These are phyloP conservation scores for Chunga burmeisteri DNA, from an alignment of 2,113 vertebrate species.

Conservation along the genomic window DNA sequence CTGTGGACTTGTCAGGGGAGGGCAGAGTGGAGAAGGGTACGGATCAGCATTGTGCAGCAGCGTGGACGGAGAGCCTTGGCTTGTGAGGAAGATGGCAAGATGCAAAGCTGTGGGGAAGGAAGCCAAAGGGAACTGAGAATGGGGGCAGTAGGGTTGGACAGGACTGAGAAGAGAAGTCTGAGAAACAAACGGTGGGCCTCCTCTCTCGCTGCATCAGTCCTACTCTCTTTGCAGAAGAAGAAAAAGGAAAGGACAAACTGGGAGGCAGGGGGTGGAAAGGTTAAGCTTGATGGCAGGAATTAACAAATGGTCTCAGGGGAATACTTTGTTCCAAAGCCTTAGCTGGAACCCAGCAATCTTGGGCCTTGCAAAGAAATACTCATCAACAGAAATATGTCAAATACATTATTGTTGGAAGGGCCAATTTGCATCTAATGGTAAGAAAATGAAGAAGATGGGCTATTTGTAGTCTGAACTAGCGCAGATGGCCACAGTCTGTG, in stretches of 20 bases:
- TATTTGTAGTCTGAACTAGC: neutral
- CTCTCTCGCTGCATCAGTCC: neutral
- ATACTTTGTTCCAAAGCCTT: neutral
- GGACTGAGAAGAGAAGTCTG: neutral
- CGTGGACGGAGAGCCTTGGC: neutral
- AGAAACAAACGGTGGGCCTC: neutral
- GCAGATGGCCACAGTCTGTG: neutral
- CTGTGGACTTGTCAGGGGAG: neutral
- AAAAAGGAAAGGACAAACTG: neutral
- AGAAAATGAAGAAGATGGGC: neutral
- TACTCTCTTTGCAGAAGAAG: neutral
- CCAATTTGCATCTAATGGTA: neutral
- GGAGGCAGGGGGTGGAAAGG: neutral
- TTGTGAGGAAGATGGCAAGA: neutral
- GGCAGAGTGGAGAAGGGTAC: neutral
- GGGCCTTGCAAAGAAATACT: neutral
- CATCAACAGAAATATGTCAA: neutral
- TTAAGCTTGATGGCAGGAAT: neutral
- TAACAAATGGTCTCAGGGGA: neutral
- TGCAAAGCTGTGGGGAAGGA: neutral
- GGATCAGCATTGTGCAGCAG: neutral
- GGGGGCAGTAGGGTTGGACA: neutral
- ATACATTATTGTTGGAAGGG: neutral
- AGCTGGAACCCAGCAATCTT: neutral
- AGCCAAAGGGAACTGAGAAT: neutral